phyloP scores from a whole-genome alignment of 2,113 vertebrate species.

The Thunnus maccoyii region DNA sequence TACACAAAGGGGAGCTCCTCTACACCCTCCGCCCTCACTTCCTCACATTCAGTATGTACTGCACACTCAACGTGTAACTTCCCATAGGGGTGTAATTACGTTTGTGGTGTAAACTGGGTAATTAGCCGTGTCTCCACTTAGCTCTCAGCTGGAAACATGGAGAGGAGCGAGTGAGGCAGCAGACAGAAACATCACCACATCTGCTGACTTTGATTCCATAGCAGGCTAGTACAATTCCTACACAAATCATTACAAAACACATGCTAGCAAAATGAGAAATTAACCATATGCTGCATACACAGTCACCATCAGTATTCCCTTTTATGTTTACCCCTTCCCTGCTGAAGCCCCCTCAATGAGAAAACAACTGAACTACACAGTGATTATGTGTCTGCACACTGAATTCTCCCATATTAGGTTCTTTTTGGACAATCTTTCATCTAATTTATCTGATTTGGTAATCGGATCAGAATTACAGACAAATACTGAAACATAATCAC shows the following conservation, averaged over 20 bases:
- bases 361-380: conserved; percentile 4
- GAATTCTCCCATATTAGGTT: not conserved
- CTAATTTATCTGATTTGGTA: not conserved
- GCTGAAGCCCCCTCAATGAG: conserved; percentile 8
- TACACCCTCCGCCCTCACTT: not conserved
- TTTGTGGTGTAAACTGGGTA: conserved; percentile 74
- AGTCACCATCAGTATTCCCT: not conserved
- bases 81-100: conserved; percentile 71
- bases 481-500: not conserved
- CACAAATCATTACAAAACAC: conserved; percentile 66
- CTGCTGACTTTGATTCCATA: conserved; percentile 48
- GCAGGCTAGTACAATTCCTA: conserved; percentile 34
- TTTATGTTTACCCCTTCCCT: conserved; percentile 10
- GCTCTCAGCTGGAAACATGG: conserved; percentile 65
- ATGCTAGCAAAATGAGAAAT: conserved; percentile 45
- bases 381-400: conserved; percentile 6
- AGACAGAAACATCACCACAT: conserved; percentile 54
- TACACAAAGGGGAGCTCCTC: conserved; percentile 3
- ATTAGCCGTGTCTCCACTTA: conserved; percentile 74
- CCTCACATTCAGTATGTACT: conserved; percentile 24
- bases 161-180: conserved; percentile 37
- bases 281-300: conserved; percentile 39
- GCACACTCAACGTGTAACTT: conserved; percentile 43
- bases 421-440: not conserved
- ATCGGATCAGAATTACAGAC: not conserved